Evolutionary conservation across 1,140 invertebrate genomes (phyloP), one percentile per base, ranked within the genome.

Genomic region (Bicyclus anynana): DNA sequence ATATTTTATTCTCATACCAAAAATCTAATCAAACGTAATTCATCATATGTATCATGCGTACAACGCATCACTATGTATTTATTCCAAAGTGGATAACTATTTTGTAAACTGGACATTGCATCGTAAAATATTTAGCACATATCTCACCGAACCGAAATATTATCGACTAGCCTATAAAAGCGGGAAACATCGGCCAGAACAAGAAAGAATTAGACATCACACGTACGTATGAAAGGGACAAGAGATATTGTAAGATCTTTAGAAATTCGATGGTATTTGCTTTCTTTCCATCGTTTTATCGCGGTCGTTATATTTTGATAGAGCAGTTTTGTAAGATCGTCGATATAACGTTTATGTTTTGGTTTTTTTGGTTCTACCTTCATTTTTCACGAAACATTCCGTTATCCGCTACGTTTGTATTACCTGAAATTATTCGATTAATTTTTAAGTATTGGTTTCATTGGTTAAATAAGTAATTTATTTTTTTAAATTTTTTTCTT

Each of bases 201-300:
- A 72, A 69, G 77, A 78, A 26, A 61, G 61, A 59, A 37, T 64
- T 73, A 83, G 17, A 65, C 47, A 61, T 66, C 62, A 69, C 23
- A 62, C 58, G 62, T 62, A 55, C 51, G 72, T 63, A 40, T 63
- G 76, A 82, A 44, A 72, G 60, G 66, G 77, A 84, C 55, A 47
- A 18, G 35, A 46, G 67, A 79, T 77, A 81, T 80, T 83, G 72
- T 76, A 76, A 72, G 74, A 83, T 84, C 80, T 87, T 85, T 84
- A 74, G 74, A 85, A 86, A 84, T 83, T 84, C 74, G 73, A 71
- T 76, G 77, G 71, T 74, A 75, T 78, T 87, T 84, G 80, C 83
- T 87, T 87, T 86, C 84, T 87, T 87, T 81, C 80, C 76, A 85
- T 83, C 80, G 83, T 76, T 85, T 86, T 85, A 86, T 88, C 79